Base-by-base conservation (phyloP, 2,888 invertebrate species). In the Luperina testacea region DNA sequence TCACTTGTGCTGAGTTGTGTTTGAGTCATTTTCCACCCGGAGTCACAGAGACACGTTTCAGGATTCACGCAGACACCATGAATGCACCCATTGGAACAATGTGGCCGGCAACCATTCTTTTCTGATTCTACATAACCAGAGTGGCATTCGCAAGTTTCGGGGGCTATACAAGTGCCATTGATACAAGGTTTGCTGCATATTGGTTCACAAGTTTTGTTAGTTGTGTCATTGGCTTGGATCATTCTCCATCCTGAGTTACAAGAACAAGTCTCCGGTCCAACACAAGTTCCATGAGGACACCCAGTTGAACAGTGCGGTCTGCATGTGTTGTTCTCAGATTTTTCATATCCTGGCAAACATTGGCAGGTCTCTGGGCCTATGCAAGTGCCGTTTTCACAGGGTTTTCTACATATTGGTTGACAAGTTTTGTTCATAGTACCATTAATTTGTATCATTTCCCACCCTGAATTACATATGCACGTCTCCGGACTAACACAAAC, bases 271-370 rank as follows among this genome's bases (percentile, higher is more conserved):
- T 88, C 83, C 8, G 88, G 86, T 17, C 71, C 69, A 3, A 85
- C 74, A 79, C 90, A 90, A 42, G 69, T 65, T 20, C 86, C 82
- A 24, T 77, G 75, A 5, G 67, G 73, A 72, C 90, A 90, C 9
- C 80, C 84, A 63, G 82, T 72, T 17, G 85, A 84, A 38, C 90
- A 90, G 6, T 80, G 8, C 9, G 89, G 89, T 17, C 11, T 51
- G 32, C 89, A 89, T 11, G 15, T 38, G 38, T 80, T 42, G 27
- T 68, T 80, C 0, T 59, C 32, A n/a, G 32, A 27, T 24, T 57
- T 63, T 15, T 11, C 38, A 51, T 77, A 83, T 38, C 83, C 82
- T 15, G 9, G 0, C 8, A 64, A 15, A 67, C 85, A 83, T 64
- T 42, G 24, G 2, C 82, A 83, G 15, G 7, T 82, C 1, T 72